phyloP scores from a whole-genome alignment of 1,140 invertebrate species.

The Drosophila murphyi region DNA sequence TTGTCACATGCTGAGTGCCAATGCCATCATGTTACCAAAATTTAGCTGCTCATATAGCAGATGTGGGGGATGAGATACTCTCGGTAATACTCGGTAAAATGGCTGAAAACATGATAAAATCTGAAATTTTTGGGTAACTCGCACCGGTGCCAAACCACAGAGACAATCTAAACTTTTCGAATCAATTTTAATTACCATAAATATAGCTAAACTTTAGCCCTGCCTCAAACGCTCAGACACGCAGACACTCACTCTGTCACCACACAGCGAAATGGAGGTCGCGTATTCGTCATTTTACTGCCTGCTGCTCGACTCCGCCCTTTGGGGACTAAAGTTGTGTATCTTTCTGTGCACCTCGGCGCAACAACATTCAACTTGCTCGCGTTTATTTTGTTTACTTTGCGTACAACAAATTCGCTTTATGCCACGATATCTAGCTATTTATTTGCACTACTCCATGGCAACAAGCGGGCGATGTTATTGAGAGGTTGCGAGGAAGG shows the following conservation, averaged over 20 bases:
- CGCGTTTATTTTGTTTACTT: slow-evolving; percentile 48
- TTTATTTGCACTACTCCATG: slow-evolving; percentile 58
- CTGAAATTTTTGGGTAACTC: slow-evolving; percentile 50
- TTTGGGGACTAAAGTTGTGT: slow-evolving; percentile 34
- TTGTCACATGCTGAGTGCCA: slow-evolving; percentile 69
- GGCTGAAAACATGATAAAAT: slow-evolving; percentile 36
- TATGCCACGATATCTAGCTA: slow-evolving; percentile 37
- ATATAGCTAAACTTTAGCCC: slow-evolving; percentile 71
- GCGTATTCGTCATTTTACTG: slow-evolving; percentile 53
- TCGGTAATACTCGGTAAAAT: slow-evolving; percentile 52
- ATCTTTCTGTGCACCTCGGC: slow-evolving; percentile 24
- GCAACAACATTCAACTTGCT: slow-evolving; percentile 29
- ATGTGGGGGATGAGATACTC: slow-evolving; percentile 15
- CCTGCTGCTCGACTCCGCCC: neutral
- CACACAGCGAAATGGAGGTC: slow-evolving; percentile 32
- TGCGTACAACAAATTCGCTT: slow-evolving; percentile 31
- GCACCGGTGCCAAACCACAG: slow-evolving; percentile 53
- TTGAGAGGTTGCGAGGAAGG: too few species aligned
- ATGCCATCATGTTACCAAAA: slow-evolving; percentile 38
- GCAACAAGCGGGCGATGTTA: slow-evolving; percentile 38
- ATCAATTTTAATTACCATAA: slow-evolving; percentile 84
- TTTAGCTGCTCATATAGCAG: neutral
- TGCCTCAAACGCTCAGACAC: slow-evolving; percentile 35
- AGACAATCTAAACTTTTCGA: slow-evolving; percentile 83
- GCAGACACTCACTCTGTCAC: slow-evolving; percentile 35